A percentile compares a stretch with the other conserved stretches of the same genome.
phyloP scores from a whole-genome alignment of 2,797 vertebrate species.

The Amazonetta brasiliensis region DNA sequence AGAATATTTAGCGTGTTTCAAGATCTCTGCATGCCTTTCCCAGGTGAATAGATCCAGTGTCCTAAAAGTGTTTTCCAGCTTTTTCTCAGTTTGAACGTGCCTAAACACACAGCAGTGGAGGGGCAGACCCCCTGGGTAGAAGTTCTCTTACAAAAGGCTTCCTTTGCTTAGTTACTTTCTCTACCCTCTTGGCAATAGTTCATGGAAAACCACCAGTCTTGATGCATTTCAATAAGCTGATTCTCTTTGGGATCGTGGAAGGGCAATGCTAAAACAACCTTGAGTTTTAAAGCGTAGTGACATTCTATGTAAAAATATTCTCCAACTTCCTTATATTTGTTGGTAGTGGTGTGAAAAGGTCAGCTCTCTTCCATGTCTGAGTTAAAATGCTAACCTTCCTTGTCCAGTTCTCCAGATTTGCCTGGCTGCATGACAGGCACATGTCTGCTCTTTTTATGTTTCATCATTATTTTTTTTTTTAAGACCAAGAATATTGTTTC shows the following conservation, averaged over 20 bases:
- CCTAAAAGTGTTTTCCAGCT: neutral
- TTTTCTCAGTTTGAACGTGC: neutral
- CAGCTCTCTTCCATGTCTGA: neutral
- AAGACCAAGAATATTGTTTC: neutral
- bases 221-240: slow-evolving; percentile 25
- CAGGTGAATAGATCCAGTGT: neutral
- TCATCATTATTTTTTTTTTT: neutral
- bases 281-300: slow-evolving; percentile 9
- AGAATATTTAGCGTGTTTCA: neutral
- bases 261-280: neutral
- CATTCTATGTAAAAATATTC: neutral
- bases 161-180: slow-evolving; percentile 10
- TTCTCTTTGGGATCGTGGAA: slow-evolving; percentile 28
- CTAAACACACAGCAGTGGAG: neutral
- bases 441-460: neutral
- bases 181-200: neutral
- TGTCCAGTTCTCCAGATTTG: neutral
- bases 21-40: neutral
- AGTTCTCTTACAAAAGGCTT: neutral
- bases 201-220: slow-evolving; percentile 1
- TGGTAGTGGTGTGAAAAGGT: neutral
- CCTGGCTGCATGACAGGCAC: neutral
- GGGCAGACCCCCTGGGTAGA: neutral
- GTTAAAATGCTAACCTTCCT: neutral
- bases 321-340: neutral